These are phyloP conservation scores for Ectemnius lituratus DNA, from an alignment of 2,888 invertebrate genomes.

Conservation along the genomic window DNA sequence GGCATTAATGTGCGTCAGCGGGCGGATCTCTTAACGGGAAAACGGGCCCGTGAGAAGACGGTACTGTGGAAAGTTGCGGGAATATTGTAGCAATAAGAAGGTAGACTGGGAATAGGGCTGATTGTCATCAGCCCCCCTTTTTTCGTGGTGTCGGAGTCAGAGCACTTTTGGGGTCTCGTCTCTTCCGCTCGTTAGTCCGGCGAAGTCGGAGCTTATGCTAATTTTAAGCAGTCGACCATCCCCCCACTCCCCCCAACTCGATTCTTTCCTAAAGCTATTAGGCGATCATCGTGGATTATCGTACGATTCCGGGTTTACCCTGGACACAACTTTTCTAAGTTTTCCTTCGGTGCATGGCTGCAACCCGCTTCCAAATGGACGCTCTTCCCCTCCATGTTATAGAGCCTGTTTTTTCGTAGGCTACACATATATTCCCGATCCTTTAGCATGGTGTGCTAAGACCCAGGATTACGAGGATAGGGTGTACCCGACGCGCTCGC, in stretches of 20 bases:
- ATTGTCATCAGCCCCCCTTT: conserved; percentile 40
- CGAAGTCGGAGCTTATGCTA: conserved; percentile 74
- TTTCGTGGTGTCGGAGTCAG: conserved; percentile 56
- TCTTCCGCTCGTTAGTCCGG: conserved; percentile 74
- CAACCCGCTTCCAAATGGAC: neutral
- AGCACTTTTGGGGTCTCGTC: conserved; percentile 76
- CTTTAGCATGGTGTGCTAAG: conserved; percentile 3
- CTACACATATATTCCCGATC: conserved; percentile 12
- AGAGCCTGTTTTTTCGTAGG: neutral
- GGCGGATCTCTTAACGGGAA: conserved; percentile 4
- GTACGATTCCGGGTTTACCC: conserved; percentile 72
- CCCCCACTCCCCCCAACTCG: conserved; percentile 63
- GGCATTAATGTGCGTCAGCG: conserved; percentile 26
- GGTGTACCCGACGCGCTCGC: neutral
- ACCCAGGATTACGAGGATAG: conserved; percentile 2
- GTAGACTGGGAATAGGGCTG: conserved; percentile 11
- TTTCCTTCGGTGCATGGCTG: conserved; percentile 60
- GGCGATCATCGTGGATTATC: conserved; percentile 77
- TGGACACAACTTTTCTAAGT: conserved; percentile 75
- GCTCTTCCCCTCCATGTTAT: neutral
- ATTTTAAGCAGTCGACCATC: conserved; percentile 68
- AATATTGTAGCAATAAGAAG: neutral
- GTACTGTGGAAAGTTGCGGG: neutral
- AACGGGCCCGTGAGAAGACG: conserved; percentile 39
- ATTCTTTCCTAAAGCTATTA: conserved; percentile 78